Base-by-base conservation (phyloP, 2,113 vertebrate species). In the Coreoperca whiteheadi region DNA sequence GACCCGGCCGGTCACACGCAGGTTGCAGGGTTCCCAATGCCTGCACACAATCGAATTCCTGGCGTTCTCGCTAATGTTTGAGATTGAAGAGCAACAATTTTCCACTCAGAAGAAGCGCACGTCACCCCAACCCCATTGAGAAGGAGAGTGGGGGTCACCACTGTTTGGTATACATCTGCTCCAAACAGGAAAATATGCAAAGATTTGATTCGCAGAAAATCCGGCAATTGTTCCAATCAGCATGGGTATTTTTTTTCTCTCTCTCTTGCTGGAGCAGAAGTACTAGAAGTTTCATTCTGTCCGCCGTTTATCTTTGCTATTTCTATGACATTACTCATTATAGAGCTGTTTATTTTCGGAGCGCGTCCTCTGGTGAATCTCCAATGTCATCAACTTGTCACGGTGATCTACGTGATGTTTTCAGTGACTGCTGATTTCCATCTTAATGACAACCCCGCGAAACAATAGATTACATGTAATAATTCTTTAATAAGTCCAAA, bases 181-280 rank as follows among this genome's bases (percentile, higher is more conserved):
- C 96, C 95, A 96, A 97, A 97, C 97, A 97, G 97, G 97, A 97
- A 98, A 97, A 97, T 96, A 97, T 96, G 95, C 94, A 94, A 94
- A 95, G 93, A 95, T 96, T 97, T 97, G 96, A 97, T 97, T 97
- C 95, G 96, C 93, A 93, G 89, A 96, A 93, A 94, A 97, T 97
- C 97, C 97, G 96, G 97, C 93, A 88, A 98, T 98, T 98, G 97
- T 98, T 96, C 89, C 73, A 87, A 91, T 91, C 94, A 91, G 94
- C 96, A 91, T 92, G 91, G 90, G 94, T 93, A 94, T 96, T 95
- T 95, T 94, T 93, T 93, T 93, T 94, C 91, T 93, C 91, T 94
- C 94, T 94, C 91, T 95, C 56, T 95, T 88, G 90, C 89, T 93
- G 94, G 43, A 94, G 92, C 89, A 96, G 95, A 94, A 87, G 79